A percentile compares a stretch with the other conserved stretches of the same genome.
Evolutionary conservation across 2,797 vertebrate genomes (phyloP).

Genomic region (Diplodus sargus): DNA sequence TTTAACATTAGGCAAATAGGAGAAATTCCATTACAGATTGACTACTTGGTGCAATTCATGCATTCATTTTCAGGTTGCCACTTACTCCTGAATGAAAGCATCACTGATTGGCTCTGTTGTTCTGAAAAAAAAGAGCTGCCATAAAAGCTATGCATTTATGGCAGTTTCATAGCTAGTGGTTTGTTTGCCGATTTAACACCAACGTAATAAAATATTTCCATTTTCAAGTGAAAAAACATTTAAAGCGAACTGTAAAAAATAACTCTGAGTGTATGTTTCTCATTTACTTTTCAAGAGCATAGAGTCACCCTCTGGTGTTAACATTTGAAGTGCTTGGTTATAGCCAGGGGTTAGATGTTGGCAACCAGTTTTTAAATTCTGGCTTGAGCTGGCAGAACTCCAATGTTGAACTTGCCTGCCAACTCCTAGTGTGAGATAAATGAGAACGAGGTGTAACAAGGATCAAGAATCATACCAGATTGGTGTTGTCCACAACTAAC

Average conservation of each 20-base stretch:
- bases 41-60: slow-evolving; percentile 12
- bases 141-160: slow-evolving; percentile 11
- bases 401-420: background rate
- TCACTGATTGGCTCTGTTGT: slow-evolving; percentile 13
- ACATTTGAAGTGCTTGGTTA: background rate
- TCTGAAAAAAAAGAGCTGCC: background rate
- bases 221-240: slow-evolving; percentile 10
- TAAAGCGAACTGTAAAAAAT: background rate
- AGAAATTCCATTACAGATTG: slow-evolving; percentile 3
- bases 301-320: slow-evolving; percentile 4
- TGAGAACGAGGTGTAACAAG: background rate
- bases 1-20: slow-evolving; percentile 9
- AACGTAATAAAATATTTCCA: background rate
- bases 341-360: slow-evolving; percentile 8
- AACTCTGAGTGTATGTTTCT: background rate
- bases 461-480: slow-evolving; percentile 7
- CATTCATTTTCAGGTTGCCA: slow-evolving; percentile 13
- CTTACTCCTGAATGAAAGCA: slow-evolving; percentile 20
- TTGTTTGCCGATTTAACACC: slow-evolving; percentile 24
- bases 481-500: background rate
- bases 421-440: slow-evolving; percentile 6
- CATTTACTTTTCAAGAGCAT: background rate
- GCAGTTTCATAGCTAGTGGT: slow-evolving; percentile 19
- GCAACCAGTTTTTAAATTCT: background rate
- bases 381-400: slow-evolving; percentile 1